Conservation (phyloP, 2,113 vertebrate species). For the Lepidothrix coronata region DNA sequence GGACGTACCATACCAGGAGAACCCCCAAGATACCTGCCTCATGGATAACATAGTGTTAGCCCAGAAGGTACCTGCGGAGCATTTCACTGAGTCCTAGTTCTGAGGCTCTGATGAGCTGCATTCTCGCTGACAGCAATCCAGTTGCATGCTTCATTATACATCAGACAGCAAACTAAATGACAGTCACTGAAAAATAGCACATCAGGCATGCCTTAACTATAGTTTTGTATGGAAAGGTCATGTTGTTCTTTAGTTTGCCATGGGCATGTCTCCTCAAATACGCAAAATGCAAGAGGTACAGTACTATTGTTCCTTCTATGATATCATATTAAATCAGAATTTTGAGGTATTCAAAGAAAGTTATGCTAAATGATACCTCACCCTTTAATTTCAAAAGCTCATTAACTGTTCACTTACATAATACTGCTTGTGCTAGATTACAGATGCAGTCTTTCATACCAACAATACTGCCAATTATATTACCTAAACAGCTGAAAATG, state of each 20-base stretch:
- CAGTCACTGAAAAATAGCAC: not conserved
- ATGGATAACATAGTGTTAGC: rapidly evolving
- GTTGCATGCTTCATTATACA: not conserved
- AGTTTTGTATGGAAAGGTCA: not conserved
- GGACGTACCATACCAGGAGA: not conserved
- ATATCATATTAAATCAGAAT: not conserved
- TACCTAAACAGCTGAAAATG: constrained; percentile 19
- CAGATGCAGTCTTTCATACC: not conserved
- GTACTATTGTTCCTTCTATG: not conserved
- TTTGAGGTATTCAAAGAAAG: not conserved
- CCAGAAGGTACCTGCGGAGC: not conserved
- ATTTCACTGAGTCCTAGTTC: not conserved
- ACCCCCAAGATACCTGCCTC: not conserved
- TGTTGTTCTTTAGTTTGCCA: not conserved
- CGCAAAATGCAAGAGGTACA: not conserved
- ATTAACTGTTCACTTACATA: not conserved
- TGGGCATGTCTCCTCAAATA: not conserved
- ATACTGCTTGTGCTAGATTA: not conserved
- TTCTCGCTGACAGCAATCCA: not conserved
- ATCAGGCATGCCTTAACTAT: not conserved
- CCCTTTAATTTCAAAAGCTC: not conserved
- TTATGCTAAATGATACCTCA: not conserved
- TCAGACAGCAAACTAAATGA: not conserved
- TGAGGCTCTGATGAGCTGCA: not conserved
- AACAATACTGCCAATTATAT: not conserved